Base-by-base conservation (phyloP, 1,140 invertebrate genomes). In the Trialeurodes vaporariorum region DNA sequence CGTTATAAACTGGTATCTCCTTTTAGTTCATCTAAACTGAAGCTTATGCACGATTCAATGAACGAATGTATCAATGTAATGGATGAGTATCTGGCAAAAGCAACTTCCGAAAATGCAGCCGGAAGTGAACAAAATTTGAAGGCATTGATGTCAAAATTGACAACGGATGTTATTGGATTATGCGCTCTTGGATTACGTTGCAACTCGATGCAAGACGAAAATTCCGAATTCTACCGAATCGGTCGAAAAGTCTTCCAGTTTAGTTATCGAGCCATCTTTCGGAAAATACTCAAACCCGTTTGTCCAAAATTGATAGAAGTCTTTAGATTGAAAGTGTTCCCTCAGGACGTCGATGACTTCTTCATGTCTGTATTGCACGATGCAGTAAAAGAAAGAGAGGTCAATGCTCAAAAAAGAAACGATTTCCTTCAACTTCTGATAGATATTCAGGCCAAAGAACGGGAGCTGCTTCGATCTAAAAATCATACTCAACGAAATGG, bases 221-320 rank as follows among this genome's bases (percentile, higher is more conserved):
- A 84, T 27, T 79, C 81, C 0, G 79, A 83, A 72, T 87, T 87
- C 75, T 61, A 75, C 11, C 60, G 69, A 49, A 71, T 74, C 22
- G 77, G 76, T 11, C 68, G 59, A n/a, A 64, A 63, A 73, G 75
- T 72, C 72, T 75, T 66, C 74, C 76, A 74, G 75, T 74, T 60
- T 17, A n/a, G 74, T 34, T 63, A 68, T 23, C 73, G 76, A 65
- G 13, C 24, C 60, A 22, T 24, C 69, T 2, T 12, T 72, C 27
- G 25, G 66, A 21, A 27, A 64, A 21, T 2, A 64, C 25, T 17
- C 26, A 1, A 11, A 12, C 13, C 26, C 49, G 21, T 49, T 68
- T 0, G 24, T 23, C 59, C 65, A 2, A 2, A 59, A 22, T 26
- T 70, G 0, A 22, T 49, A 1, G 58, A 63, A 2, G 1, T 67